A percentile compares a stretch with the other conserved stretches of the same genome.
These are phyloP conservation scores for Tragopan temminckii DNA, from an alignment of 2,797 vertebrate species.

Conservation along the genomic window DNA sequence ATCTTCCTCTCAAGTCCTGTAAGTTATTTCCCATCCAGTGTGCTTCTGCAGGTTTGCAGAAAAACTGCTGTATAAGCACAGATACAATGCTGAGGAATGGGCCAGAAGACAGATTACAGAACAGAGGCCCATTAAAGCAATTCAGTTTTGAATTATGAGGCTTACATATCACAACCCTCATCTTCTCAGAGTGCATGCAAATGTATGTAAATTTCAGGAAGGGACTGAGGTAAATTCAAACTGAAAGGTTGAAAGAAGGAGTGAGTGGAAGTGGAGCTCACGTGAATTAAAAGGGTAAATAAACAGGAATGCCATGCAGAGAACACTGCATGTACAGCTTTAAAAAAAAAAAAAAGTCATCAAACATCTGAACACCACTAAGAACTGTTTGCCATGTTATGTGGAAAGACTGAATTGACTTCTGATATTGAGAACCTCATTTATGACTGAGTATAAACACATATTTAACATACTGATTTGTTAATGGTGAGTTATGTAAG, in stretches of 20 bases:
- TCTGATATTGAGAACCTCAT: not conserved
- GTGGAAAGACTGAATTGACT: not conserved
- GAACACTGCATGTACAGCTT: not conserved
- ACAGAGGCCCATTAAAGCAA: not conserved
- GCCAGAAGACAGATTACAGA: not conserved
- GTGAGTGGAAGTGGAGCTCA: not conserved
- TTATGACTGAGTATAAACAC: not conserved
- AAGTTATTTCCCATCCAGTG: not conserved
- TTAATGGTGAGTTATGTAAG: not conserved
- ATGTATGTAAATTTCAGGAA: not conserved
- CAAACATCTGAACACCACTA: not conserved
- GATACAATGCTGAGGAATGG: not conserved
- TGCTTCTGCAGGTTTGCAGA: not conserved
- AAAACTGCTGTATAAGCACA: not conserved
- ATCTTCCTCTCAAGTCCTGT: not conserved
- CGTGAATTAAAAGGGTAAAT: not conserved
- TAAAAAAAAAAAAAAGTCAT: not conserved
- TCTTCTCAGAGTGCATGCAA: not conserved
- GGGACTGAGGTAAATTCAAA: not conserved
- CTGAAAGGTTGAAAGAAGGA: not conserved
- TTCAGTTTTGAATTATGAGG: not conserved
- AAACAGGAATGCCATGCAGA: not conserved
- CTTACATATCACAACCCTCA: not conserved
- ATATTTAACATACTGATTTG: accelerated
- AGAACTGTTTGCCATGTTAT: not conserved